Base-by-base conservation (phyloP, 30 jellyfish, hydroid and myxozoan species). In the Sanderia malayensis region DNA sequence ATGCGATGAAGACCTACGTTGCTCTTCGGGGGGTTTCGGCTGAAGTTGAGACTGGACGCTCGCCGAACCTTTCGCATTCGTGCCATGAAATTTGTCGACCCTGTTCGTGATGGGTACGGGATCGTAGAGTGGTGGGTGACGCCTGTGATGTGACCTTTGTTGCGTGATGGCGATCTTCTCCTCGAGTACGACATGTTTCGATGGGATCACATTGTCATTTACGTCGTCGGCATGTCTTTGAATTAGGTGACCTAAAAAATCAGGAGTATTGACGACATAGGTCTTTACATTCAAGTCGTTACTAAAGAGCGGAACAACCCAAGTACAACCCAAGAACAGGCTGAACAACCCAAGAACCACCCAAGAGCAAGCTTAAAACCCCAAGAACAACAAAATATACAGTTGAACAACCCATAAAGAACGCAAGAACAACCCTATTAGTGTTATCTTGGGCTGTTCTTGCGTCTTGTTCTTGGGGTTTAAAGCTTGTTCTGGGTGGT, bases 51-150 rank as follows among this genome's bases (percentile, higher is more conserved):
- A 1, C 24, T 52, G 63, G 22, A 44, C 34, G n/a, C 45, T 76
- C 37, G 21, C 10, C 13, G 52, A 13, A 11, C 47, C 24, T 20
- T 70, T 66, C 41, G 21, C 64, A 21, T 64, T 78, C 3, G 66
- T 46, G 21, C 13, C 13, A 25, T 44, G 69, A 8, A 32, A 60
- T 78, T 44, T 65, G 10, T 28, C 74, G 24, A 78, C 62, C 44
- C 89, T 53, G 33, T 78, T 82, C 6, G 81, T 11, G 24, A 78
- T 21, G 19, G 89, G 89, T 17, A 31, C 59, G 3, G 62, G 75
- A 21, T 78, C 89, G 33, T 78, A 78, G 8, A 78, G 33, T 17
- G 89, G 89, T 13, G 89, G 89, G 34, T 62, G 83, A 9, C 89
- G 73, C 29, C 34, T 53, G 46, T 30, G 72, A 58, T 24, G 60